Conservation (phyloP, 2,113 vertebrate species). For the Gnathonemus longibarbis region DNA sequence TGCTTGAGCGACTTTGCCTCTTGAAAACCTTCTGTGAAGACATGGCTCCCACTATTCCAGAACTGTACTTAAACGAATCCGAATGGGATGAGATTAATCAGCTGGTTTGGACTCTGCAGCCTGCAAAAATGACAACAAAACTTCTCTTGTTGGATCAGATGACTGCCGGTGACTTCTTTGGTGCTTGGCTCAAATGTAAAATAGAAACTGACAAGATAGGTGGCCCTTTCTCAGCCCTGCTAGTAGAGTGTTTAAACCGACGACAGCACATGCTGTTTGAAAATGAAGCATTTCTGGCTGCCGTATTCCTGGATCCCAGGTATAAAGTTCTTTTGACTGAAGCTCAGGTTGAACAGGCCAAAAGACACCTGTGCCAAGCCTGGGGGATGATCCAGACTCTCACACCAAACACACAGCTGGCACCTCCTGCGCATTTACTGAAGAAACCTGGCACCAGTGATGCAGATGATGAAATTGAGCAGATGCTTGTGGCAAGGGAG, state of each 20-base stretch:
- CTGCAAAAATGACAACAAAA: constrained; percentile 23
- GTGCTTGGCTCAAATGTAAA: constrained; percentile 26
- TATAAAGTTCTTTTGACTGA: constrained; percentile 24
- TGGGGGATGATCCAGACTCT: constrained; percentile 25
- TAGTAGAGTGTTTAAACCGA: constrained; percentile 21
- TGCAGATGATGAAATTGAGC: constrained; percentile 18
- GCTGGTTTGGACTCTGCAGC: constrained; percentile 15
- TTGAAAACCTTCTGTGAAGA: constrained; percentile 22
- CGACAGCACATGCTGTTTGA: constrained; percentile 21
- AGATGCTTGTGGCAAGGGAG: constrained; percentile 15
- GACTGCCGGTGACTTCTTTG: constrained; percentile 25
- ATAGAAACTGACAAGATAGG: constrained; percentile 29
- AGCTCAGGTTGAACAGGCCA: constrained; percentile 16
- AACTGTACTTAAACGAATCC: constrained; percentile 15
- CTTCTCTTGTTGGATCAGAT: constrained; percentile 24
- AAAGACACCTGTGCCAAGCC: constrained; percentile 3
- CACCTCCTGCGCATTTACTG: not conserved
- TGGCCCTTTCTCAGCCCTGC: constrained; percentile 2
- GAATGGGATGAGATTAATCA: constrained; percentile 20
- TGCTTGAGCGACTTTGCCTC: constrained; percentile 20
- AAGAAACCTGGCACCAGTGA: not conserved
- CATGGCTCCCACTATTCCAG: constrained; percentile 18
- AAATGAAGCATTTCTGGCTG: constrained; percentile 23
- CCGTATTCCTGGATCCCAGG: constrained; percentile 21
- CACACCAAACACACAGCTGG: not conserved